Base-by-base conservation (phyloP, 1,140 invertebrate species). In the Lasioglossum baleicum region DNA sequence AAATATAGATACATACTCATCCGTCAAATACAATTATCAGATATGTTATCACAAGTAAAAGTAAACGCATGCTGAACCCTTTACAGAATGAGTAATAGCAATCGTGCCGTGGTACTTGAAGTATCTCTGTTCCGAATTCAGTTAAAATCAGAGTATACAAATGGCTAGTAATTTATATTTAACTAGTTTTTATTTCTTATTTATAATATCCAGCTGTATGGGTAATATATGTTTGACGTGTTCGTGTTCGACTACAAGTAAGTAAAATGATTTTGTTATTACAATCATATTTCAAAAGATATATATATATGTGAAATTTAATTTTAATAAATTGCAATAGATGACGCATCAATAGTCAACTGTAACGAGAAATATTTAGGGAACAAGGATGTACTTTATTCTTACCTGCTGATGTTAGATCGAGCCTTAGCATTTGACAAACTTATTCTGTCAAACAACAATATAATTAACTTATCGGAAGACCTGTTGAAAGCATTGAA, bases 371-470 rank as follows among this genome's bases (percentile, higher is more conserved):
- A 63, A 73, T 17, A 82, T 69, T 53, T 87, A n/a, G 44, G 51
- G 44, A 74, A n/a, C 13, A 77, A 84, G 42, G 82, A 89, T 74
- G 66, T 72, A 11, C 60, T 89, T 20, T 70, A 73, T 15, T 82
- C 81, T 31, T 83, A 86, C 26, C 56, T 88, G 26, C 7, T 89
- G 2, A 85, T 77, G 8, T 26, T 88, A 26, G 56, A 87, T 22
- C 42, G 79, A 6, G 26, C 77, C 65, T 15, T 26, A 67, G 8
- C 22, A 10, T 17, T 84, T 22, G 75, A 81, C 63, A 77, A 84
- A 67, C 80, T 90, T 56, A 76, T 86, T 64, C 68, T 90, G 42
- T 87, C 89, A n/a, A 83, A 82, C 31, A 89, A 90, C 20, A 67
- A 82, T 22, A 78, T 90, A 48, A 20, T 26, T 15, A 40, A 72